Base-by-base conservation (phyloP, 2,888 invertebrate species). In the Noctua fimbriata region DNA sequence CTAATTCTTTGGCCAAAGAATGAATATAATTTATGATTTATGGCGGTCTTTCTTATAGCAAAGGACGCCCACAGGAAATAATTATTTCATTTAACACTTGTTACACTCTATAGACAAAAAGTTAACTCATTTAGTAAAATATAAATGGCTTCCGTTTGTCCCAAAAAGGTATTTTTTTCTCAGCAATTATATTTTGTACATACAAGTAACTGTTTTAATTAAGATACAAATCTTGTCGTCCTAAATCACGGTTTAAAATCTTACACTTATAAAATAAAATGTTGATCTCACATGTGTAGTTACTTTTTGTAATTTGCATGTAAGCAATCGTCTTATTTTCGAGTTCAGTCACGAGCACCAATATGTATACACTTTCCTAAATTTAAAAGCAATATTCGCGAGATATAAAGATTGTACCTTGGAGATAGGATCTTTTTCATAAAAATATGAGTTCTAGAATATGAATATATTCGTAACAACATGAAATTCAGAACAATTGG, bases 141-240 rank as follows among this genome's bases (percentile, higher is more conserved):
- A 69, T 63, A 41, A 83, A 76, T 73, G 55, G 65, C 52, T 83
- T 76, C 85, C 85, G 76, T 76, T 69, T 52, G 60, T 49, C n/a
- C 41, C 4, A 65, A 76, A 83, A 41, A 41, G 10, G 52, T 44
- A 24, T 24, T 63, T 69, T 69, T 67, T 44, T 36, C 28, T 41
- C 47, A 49, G 47, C 24, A 49, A 60, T n/a, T 60, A 41, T n/a
- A 58, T 55, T 60, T 71, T 52, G 21, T 52, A 41, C 14, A 58
- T 52, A 41, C 14, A 58, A 1, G 32, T 78, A 84, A 73, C 79
- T 73, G 79, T 82, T 47, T 73, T 73, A 58, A 58, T 65, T 58
- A 58, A 65, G 82, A 82, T 84, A 49, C 0, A 41, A 28, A 82
- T 84, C 80, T 84, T 28, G 14, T 28, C 49, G 36, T 28, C 28